Conservation (phyloP, 2,888 invertebrate genomes). For the Mythimna ferrago region DNA sequence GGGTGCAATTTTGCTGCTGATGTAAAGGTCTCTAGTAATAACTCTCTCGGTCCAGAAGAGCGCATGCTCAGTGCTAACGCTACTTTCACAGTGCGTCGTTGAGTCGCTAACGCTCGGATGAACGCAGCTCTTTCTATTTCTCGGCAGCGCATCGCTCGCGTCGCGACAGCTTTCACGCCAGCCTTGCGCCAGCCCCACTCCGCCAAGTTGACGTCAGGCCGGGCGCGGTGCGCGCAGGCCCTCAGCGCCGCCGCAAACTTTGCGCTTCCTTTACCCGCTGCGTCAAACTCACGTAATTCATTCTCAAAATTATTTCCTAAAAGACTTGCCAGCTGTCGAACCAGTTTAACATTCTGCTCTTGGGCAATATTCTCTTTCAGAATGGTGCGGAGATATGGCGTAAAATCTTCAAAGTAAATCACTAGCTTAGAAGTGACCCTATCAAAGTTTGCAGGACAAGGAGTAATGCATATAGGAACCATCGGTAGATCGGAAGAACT, state of each 20-base stretch:
- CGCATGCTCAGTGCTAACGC: conserved; percentile 66
- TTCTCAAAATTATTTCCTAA: conserved; percentile 46
- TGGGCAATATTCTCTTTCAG: conserved; percentile 25
- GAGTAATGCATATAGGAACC: no score
- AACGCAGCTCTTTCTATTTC: conserved; percentile 59
- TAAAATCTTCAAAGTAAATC: conserved; percentile 77
- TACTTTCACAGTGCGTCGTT: conserved; percentile 69
- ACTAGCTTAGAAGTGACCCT: conserved; percentile 71
- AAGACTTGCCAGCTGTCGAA: conserved; percentile 55
- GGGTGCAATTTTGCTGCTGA: conserved; percentile 16
- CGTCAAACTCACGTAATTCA: conserved; percentile 56
- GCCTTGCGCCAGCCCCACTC: conserved; percentile 69
- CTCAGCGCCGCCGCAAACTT: conserved; percentile 68
- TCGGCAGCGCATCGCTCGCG: conserved; percentile 69
- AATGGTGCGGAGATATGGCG: conserved; percentile 58
- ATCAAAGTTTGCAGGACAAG: conserved; percentile 52
- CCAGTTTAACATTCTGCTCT: conserved; percentile 35
- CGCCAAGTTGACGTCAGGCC: conserved; percentile 69
- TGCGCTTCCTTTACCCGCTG: conserved; percentile 33
- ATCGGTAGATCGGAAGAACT: no score
- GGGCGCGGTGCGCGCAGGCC: conserved; percentile 72
- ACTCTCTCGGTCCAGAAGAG: background rate
- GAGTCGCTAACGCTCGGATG: conserved; percentile 65
- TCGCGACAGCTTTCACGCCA: conserved; percentile 77
- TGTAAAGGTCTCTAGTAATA: conserved; percentile 28